Conservation (phyloP, 2,113 vertebrate species). For the Xenus cinereus region DNA sequence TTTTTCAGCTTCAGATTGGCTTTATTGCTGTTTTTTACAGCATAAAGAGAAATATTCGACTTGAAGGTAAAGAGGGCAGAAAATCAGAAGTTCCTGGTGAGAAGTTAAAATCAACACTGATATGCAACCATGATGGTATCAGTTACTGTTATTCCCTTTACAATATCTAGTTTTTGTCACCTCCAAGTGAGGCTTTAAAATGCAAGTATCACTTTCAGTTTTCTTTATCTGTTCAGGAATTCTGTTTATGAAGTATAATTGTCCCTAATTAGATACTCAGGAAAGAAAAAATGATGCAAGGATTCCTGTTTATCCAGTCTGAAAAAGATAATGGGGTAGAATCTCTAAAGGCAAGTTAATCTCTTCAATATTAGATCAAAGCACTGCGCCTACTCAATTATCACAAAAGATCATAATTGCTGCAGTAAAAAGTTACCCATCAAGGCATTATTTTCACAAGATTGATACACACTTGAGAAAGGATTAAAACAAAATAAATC, state of each 20-base stretch:
- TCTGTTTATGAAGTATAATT: constrained; percentile 1
- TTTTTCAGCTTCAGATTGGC: background rate
- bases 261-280: constrained; percentile 3
- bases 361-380: background rate
- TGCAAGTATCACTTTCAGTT: background rate
- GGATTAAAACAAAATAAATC: background rate
- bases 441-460: background rate
- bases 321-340: background rate
- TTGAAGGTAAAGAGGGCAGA: background rate
- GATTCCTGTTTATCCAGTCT: constrained; percentile 35
- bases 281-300: constrained; percentile 7
- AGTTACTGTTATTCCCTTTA: background rate
- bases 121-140: background rate
- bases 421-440: background rate
- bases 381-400: background rate
- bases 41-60: background rate
- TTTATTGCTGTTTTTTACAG: background rate
- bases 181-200: background rate
- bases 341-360: background rate
- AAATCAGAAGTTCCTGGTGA: background rate
- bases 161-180: background rate
- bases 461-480: background rate
- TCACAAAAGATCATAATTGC: background rate
- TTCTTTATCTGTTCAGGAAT: background rate
- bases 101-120: background rate